Conservation (phyloP, 35 echinoderm and acorn worm species). For the Hemicentrotus pulcherrimus region DNA sequence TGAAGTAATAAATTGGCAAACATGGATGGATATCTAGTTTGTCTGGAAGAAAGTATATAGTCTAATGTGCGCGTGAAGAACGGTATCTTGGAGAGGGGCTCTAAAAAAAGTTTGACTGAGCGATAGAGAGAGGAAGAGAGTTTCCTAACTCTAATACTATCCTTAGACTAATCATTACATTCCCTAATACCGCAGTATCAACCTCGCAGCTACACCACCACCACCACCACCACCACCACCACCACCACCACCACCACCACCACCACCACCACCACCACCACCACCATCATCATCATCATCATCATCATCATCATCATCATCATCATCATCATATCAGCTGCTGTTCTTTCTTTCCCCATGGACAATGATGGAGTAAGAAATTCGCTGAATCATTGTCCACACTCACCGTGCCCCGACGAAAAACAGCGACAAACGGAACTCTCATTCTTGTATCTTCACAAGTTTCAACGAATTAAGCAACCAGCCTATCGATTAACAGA, state of each 20-base stretch:
- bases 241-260: too few species aligned
- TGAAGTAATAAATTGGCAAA: background rate
- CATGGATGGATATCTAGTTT: background rate
- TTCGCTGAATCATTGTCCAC: background rate
- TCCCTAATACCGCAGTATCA: background rate
- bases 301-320: too few species aligned
- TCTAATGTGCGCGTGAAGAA: background rate
- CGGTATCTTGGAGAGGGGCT: background rate
- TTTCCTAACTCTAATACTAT: background rate
- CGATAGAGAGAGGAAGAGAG: background rate
- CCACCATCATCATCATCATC: too few species aligned
- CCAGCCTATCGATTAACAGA: background rate
- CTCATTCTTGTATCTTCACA: background rate
- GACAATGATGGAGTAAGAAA: background rate
- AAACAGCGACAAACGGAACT: background rate
- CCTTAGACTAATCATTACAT: background rate
- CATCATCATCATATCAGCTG: too few species aligned
- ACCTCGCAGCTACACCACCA: too few species aligned
- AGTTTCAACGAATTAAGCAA: background rate
- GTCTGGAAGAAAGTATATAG: background rate
- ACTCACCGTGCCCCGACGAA: background rate
- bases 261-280: too few species aligned
- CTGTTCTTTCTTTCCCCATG: too few species aligned
- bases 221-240: too few species aligned
- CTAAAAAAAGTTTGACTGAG: background rate